Conservation (phyloP, 2,113 vertebrate species). For the Gnathonemus echidnorhynchus region DNA sequence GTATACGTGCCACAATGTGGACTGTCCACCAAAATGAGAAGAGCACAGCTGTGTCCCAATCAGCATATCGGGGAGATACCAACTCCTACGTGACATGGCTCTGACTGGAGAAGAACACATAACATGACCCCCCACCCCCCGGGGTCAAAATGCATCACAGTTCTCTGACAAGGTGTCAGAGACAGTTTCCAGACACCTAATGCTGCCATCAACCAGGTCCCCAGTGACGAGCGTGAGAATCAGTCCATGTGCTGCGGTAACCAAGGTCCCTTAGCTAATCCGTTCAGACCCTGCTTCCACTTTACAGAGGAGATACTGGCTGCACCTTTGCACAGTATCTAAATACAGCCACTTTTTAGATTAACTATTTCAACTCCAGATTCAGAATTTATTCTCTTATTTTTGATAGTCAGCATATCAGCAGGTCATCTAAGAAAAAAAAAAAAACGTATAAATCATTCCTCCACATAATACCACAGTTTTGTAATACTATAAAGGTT, state of each 20-base stretch:
- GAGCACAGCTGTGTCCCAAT: not conserved
- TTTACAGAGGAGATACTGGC: not conserved
- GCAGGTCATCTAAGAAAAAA: not conserved
- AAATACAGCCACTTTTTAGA: not conserved
- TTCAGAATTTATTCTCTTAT: not conserved
- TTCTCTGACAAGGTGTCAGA: not conserved
- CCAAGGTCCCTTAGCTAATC: not conserved
- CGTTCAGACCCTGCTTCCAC: not conserved
- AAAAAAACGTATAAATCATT: not conserved
- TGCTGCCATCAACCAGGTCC: not conserved
- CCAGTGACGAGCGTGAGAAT: not conserved
- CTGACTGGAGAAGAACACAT: not conserved
- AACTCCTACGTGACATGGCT: not conserved
- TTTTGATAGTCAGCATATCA: not conserved
- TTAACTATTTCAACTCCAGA: not conserved
- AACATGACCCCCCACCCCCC: not conserved
- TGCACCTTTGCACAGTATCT: not conserved
- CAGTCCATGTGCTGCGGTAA: not conserved
- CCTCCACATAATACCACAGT: not conserved
- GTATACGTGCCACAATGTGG: not conserved
- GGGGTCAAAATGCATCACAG: not conserved
- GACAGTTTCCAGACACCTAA: not conserved
- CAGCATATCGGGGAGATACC: not conserved
- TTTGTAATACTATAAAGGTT: not conserved
- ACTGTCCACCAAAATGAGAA: not conserved